Conservation (phyloP, 2,113 vertebrate genomes). For the Cyprinodon brontotheroides region DNA sequence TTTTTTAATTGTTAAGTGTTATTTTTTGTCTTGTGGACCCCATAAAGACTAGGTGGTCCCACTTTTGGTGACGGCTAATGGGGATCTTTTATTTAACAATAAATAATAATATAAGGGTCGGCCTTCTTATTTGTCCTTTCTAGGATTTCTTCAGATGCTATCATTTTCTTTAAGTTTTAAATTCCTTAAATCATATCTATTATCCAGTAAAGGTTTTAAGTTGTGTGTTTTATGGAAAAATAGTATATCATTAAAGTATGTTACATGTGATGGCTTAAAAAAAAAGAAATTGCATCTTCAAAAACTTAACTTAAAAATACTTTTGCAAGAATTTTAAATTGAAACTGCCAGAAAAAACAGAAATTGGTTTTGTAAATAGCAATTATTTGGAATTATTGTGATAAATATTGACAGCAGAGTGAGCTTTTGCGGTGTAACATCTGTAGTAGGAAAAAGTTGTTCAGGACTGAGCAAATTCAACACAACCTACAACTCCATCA, state of each 20-base stretch:
- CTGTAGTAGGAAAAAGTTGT: not conserved
- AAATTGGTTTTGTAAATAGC: not conserved
- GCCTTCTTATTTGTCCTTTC: not conserved
- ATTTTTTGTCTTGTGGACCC: no score
- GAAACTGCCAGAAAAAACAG: not conserved
- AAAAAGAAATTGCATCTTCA: not conserved
- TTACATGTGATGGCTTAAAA: not conserved
- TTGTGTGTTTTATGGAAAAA: not conserved
- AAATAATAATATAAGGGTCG: not conserved
- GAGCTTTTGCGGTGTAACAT: slow-evolving; percentile 1
- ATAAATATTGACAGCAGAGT: not conserved
- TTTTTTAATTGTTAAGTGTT: no score
- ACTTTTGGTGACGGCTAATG: no score
- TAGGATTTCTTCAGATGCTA: not conserved
- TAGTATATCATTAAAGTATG: not conserved
- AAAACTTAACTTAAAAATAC: not conserved
- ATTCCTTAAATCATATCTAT: not conserved
- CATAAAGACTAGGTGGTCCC: no score
- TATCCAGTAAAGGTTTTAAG: not conserved
- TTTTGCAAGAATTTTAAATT: not conserved
- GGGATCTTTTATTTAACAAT: no score
- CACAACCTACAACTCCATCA: slow-evolving; percentile 71
- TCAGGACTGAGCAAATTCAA: slow-evolving; percentile 26
- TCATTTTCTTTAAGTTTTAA: not conserved
- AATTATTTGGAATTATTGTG: not conserved